Conservation (phyloP, 2,113 vertebrate species). For the Cynopterus brachyotis region DNA sequence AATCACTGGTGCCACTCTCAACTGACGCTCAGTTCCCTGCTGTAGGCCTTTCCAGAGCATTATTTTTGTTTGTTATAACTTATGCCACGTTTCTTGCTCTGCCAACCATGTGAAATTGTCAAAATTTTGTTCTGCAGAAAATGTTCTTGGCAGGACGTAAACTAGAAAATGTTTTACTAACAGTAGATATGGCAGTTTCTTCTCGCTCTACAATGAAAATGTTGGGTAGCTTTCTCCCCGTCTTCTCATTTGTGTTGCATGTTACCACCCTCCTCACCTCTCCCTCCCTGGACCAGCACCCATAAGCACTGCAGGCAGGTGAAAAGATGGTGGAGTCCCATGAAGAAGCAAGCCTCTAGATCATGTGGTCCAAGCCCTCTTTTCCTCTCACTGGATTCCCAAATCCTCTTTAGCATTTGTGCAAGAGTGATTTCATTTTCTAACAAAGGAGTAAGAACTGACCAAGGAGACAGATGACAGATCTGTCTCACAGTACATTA, state of each 20-base stretch:
- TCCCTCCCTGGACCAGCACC: neutral
- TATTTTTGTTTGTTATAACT: neutral
- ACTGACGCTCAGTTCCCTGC: neutral
- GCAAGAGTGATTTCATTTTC: neutral
- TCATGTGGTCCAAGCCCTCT: neutral
- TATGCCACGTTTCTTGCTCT: neutral
- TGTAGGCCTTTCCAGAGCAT: neutral
- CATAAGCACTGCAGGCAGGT: neutral
- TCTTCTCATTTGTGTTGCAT: neutral
- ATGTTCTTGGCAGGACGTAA: neutral
- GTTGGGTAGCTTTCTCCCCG: neutral
- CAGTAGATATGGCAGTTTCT: rapidly evolving
- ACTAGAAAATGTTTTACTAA: neutral
- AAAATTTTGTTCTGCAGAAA: neutral
- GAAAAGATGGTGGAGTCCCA: neutral
- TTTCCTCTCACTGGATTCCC: neutral
- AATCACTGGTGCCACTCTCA: rapidly evolving
- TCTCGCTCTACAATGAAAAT: too few species aligned
- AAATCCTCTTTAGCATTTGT: neutral
- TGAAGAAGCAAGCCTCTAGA: neutral
- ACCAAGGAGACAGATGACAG: neutral
- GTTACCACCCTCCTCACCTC: rapidly evolving
- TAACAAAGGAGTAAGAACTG: neutral
- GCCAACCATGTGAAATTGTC: neutral
- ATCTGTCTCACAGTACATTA: neutral